phyloP scores from a whole-genome alignment of 2,113 vertebrate genomes.

The Galeopterus variegatus region DNA sequence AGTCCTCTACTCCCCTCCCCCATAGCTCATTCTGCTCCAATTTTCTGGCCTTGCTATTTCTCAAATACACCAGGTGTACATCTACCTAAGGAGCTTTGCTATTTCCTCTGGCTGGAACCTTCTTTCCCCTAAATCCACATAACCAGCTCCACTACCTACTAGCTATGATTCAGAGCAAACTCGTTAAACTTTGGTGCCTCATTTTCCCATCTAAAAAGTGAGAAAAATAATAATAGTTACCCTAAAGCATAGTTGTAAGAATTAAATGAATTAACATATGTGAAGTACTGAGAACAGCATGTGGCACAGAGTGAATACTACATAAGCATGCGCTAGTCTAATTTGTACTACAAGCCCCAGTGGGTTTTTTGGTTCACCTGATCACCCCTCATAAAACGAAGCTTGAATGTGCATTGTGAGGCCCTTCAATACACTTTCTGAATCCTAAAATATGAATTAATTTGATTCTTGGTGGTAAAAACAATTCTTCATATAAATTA shows the following conservation, averaged over 20 bases:
- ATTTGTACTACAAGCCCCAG: constrained; percentile 45
- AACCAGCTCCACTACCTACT: not conserved
- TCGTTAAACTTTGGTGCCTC: not conserved
- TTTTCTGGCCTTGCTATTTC: not conserved
- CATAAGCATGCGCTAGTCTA: not conserved
- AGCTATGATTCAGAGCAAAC: not conserved
- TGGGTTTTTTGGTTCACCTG: constrained; percentile 36
- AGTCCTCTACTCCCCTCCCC: not conserved
- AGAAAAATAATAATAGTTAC: not conserved
- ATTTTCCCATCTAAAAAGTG: not conserved
- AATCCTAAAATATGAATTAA: constrained; percentile 41
- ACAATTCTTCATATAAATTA: constrained; percentile 19
- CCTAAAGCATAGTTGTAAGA: not conserved
- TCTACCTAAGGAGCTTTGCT: not conserved
- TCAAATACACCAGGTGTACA: not conserved
- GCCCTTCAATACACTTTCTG: not conserved
- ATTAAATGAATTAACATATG: constrained; percentile 34
- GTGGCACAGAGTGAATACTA: not conserved
- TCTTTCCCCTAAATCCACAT: not conserved
- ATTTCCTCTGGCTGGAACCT: not conserved
- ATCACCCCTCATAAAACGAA: constrained; percentile 13
- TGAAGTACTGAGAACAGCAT: not conserved
- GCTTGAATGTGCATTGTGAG: not conserved
- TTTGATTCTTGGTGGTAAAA: constrained; percentile 17
- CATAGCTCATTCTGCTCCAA: not conserved